Evolutionary conservation across 2,797 vertebrate species (phyloP).

Genomic region (Botia kubotai): DNA sequence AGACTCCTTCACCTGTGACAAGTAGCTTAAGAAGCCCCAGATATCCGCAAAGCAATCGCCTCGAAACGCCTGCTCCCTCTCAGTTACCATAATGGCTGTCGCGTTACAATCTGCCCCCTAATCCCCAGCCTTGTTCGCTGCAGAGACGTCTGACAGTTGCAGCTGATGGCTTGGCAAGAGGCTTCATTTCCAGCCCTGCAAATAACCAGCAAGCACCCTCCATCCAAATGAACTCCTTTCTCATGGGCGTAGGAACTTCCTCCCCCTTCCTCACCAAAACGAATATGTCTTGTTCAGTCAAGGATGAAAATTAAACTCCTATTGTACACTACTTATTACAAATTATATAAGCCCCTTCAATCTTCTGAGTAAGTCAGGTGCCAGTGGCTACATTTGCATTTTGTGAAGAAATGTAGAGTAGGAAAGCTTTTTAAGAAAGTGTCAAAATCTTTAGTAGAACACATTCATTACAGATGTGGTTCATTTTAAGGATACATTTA

Average conservation of each 20-base stretch:
- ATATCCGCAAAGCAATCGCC: slow-evolving; percentile 69
- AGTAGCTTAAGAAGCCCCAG: slow-evolving; percentile 67
- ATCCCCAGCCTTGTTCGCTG: slow-evolving; percentile 46
- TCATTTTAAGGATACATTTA: slow-evolving; percentile 4
- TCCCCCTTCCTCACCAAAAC: slow-evolving; percentile 30
- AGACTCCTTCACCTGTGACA: slow-evolving; percentile 79
- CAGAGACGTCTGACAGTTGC: slow-evolving; percentile 44
- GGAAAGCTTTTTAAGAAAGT: slow-evolving; percentile 32
- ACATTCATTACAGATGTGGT: slow-evolving; percentile 6
- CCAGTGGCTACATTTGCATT: slow-evolving; percentile 48
- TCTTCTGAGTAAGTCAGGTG: slow-evolving; percentile 62
- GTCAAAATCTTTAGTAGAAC: slow-evolving; percentile 20
- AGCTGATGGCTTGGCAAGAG: slow-evolving; percentile 42
- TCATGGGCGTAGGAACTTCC: slow-evolving; percentile 36
- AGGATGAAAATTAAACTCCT: slow-evolving; percentile 69
- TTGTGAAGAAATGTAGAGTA: slow-evolving; percentile 10
- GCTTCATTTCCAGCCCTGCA: slow-evolving; percentile 57
- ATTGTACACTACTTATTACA: slow-evolving; percentile 60
- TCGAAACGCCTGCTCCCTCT: slow-evolving; percentile 63
- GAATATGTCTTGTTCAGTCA: slow-evolving; percentile 60
- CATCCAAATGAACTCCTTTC: slow-evolving; percentile 57
- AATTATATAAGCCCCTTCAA: slow-evolving; percentile 62
- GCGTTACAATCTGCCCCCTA: slow-evolving; percentile 41
- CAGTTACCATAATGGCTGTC: slow-evolving; percentile 38
- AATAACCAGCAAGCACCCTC: slow-evolving; percentile 56